Evolutionary conservation across 2,888 invertebrate genomes (phyloP), one percentile per base, ranked within the genome.

Genomic region (Amblyjoppa proteus): DNA sequence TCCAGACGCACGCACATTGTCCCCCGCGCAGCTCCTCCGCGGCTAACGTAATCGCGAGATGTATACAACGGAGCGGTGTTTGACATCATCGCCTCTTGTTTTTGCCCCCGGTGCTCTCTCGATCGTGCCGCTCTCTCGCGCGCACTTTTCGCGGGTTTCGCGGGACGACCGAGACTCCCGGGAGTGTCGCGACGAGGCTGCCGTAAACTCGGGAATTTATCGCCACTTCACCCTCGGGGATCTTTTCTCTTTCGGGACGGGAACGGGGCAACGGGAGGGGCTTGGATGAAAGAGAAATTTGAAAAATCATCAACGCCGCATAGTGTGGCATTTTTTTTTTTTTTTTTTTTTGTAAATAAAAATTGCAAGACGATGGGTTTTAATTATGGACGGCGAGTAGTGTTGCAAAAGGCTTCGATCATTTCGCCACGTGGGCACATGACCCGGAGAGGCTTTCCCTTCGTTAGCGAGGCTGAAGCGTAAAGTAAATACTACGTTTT

Each of bases 191-290:
- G 83, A 64, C 77, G 68, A 74, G 81, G 81, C 74, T 66, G 70
- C 79, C 87, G 85, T 89, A 87, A 90, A 87, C 66, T 83, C 83
- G 66, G 20, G 68, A 88, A 88, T 89, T 88, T 89, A 89, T 88
- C 81, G 80, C 69, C 79, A 25, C 16, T 73, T 83, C n/a, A 9
- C 66, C 56, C 51, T 4, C 34, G 13, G n/a, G 45, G n/a, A 9
- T 16, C 28, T 13, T 0, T 28, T 0, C 28, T 61, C n/a, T 16
- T 6, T 3, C 31, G 41, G n/a, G 34, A 61, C 61, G 45, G 64
- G 1, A 71, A 71, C 45, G 53, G 16, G 41, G 71, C 76, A 56
- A 34, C 28, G 58, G 41, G 68, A 80, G 38, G 28, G n/a, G 31
- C 61, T 49, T 61, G 81, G 20, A 66, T 53, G 41, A 45, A 70